Evolutionary conservation across 2,113 vertebrate species (phyloP).

Genomic region (Psephotus haematonotus): DNA sequence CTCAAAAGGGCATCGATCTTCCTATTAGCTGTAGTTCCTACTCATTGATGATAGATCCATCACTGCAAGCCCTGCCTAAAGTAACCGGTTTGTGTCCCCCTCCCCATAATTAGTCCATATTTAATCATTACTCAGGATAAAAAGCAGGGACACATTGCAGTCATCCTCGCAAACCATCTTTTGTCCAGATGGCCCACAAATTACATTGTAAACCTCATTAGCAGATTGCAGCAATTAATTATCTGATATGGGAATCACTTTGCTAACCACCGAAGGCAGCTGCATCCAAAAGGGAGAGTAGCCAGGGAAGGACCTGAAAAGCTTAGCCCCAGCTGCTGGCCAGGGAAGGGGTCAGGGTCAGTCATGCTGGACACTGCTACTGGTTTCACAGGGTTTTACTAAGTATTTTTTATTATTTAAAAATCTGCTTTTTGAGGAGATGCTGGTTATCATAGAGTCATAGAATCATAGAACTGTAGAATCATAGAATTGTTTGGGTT

Average conservation of each 20-base stretch:
- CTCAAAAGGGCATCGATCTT: background rate
- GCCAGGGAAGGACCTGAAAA: background rate
- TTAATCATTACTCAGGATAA: background rate
- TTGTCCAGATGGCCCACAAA: constrained; percentile 34
- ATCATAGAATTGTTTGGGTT: background rate
- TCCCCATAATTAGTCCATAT: background rate
- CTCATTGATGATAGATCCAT: background rate
- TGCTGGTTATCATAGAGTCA: background rate
- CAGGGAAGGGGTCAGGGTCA: background rate
- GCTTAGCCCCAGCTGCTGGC: background rate
- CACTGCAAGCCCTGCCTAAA: background rate
- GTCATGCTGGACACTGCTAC: background rate
- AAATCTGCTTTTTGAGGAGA: background rate
- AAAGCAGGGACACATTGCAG: background rate
- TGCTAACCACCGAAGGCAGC: background rate
- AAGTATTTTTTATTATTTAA: background rate
- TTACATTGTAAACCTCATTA: constrained; percentile 15
- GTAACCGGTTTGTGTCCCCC: background rate
- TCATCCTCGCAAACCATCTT: background rate
- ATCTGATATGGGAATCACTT: background rate
- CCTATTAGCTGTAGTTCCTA: background rate
- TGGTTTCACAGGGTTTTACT: background rate
- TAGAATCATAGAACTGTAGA: background rate
- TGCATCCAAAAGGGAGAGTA: background rate
- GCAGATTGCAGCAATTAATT: constrained; percentile 43